Evolutionary conservation across 1,140 invertebrate species (phyloP).

Genomic region (Cylas formicarius): DNA sequence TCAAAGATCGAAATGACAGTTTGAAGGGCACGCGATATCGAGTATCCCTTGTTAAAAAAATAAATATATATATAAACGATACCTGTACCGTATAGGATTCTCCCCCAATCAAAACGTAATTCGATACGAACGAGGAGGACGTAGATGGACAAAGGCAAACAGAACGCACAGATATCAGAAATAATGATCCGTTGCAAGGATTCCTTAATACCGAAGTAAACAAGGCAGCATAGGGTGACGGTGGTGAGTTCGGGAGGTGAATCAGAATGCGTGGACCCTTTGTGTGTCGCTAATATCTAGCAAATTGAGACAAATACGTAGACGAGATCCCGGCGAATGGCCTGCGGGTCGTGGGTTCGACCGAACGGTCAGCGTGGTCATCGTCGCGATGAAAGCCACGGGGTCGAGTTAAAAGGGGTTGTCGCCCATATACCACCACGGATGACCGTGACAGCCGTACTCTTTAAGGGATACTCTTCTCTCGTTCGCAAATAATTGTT

Average conservation of each 20-base stretch:
- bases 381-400: slow-evolving; percentile 14
- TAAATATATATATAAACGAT: too few species aligned
- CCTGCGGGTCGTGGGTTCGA: slow-evolving; percentile 20
- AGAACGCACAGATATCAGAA: slow-evolving; percentile 33
- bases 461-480: slow-evolving; percentile 35
- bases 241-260: slow-evolving; percentile 16
- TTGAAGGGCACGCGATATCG: slow-evolving; percentile 9
- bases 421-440: slow-evolving; percentile 23
- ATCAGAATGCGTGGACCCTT: slow-evolving; percentile 21
- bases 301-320: slow-evolving; percentile 12
- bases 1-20: slow-evolving; percentile 13
- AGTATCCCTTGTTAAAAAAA: slow-evolving; percentile 19
- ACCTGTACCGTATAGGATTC: slow-evolving; percentile 4
- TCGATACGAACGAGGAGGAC: slow-evolving; percentile 24
- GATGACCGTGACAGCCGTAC: slow-evolving; percentile 38
- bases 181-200: slow-evolving; percentile 38
- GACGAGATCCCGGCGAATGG: slow-evolving; percentile 10
- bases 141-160: slow-evolving; percentile 25
- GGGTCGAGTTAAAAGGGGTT: slow-evolving; percentile 39
- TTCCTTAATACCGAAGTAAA: slow-evolving; percentile 31
- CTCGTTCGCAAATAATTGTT: slow-evolving; percentile 40
- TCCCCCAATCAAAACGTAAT: slow-evolving; percentile 38
- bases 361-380: slow-evolving; percentile 32
- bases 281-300: slow-evolving; percentile 31
- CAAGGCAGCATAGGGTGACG: too few species aligned